phyloP scores from a whole-genome alignment of 2,888 invertebrate genomes.

The Sphecodes monilicornis region DNA sequence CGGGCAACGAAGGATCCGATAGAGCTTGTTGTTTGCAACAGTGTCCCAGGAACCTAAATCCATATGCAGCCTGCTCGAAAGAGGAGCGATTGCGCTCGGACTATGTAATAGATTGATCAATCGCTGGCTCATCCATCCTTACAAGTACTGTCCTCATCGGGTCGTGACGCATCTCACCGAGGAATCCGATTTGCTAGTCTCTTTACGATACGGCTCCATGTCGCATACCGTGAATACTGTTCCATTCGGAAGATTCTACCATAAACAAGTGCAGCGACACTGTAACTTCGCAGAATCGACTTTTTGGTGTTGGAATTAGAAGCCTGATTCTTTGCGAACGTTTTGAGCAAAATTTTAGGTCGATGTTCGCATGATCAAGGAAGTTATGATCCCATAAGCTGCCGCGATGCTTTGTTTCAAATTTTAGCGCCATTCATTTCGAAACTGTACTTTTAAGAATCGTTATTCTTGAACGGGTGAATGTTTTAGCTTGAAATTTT shows the following conservation, averaged over 20 bases:
- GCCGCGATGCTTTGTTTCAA: no score
- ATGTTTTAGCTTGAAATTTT: no score
- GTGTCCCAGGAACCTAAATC: conserved; percentile 23
- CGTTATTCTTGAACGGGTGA: no score
- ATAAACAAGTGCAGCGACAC: not conserved
- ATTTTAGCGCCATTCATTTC: no score
- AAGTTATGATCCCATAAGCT: no score
- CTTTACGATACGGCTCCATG: conserved; percentile 24
- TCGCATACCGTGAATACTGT: not conserved
- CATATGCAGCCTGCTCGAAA: conserved; percentile 52
- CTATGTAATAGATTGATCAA: conserved; percentile 59
- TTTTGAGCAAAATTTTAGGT: not conserved
- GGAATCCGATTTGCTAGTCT: conserved; percentile 19
- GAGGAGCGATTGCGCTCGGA: conserved; percentile 53
- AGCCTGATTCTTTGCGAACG: not conserved
- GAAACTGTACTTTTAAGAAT: no score
- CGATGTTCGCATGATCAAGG: no score
- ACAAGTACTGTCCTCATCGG: conserved; percentile 41
- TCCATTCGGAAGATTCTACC: not conserved
- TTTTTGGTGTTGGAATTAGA: not conserved
- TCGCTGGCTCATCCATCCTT: conserved; percentile 56
- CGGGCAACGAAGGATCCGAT: not conserved
- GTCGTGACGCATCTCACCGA: conserved; percentile 35
- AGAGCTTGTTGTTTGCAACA: not conserved
- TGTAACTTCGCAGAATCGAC: not conserved